A percentile compares a stretch with the other conserved stretches of the same genome.
Evolutionary conservation across 2,113 vertebrate species (phyloP).

Genomic region (Chlorocebus sabaeus): DNA sequence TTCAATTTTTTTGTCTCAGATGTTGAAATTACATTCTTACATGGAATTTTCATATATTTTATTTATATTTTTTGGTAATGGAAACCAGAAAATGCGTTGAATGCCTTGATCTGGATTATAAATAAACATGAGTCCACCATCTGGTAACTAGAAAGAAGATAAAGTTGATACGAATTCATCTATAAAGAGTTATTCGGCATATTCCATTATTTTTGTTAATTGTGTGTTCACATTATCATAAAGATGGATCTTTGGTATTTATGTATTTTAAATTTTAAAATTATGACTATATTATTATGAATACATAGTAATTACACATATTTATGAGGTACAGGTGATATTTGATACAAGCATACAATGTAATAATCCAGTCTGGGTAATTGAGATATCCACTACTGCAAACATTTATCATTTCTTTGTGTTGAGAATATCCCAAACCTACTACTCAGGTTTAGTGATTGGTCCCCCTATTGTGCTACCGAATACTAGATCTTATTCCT

Average conservation of each 20-base stretch:
- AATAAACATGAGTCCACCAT: neutral
- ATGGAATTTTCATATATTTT: neutral
- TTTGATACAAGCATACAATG: neutral
- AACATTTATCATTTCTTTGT: neutral
- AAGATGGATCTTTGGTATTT: neutral
- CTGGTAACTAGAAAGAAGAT: neutral
- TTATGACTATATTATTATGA: neutral
- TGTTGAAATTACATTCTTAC: neutral
- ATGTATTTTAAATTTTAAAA: neutral
- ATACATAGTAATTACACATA: neutral
- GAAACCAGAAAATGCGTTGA: constrained; percentile 6
- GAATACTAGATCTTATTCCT: too few species aligned
- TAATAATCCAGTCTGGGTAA: neutral
- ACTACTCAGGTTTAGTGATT: neutral
- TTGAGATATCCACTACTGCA: neutral
- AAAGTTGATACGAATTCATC: neutral
- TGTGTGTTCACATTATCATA: neutral
- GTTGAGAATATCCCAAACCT: neutral
- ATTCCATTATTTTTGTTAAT: neutral
- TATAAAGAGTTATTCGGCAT: neutral
- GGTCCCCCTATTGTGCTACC: too few species aligned
- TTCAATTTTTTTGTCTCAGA: neutral
- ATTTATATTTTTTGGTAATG: neutral
- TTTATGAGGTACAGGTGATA: neutral
- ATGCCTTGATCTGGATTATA: neutral